These are phyloP conservation scores for Scolopax rusticola DNA, from an alignment of 2,797 vertebrate species.

Conservation along the genomic window DNA sequence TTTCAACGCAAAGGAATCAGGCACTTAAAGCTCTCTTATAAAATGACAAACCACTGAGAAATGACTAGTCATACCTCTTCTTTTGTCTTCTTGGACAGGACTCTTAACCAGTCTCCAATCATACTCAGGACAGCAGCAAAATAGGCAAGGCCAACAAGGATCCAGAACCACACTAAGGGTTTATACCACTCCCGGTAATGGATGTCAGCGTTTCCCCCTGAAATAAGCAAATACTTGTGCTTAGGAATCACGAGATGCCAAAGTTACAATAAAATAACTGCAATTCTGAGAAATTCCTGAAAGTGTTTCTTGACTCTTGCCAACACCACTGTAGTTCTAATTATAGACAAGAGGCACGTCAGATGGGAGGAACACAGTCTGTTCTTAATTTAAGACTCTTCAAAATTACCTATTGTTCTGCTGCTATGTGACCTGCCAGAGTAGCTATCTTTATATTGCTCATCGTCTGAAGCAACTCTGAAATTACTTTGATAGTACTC, in stretches of 20 bases:
- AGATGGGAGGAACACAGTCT: not conserved
- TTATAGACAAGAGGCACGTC: not conserved
- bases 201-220: constrained; percentile 91
- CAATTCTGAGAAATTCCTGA: not conserved
- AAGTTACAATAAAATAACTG: not conserved
- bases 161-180: constrained; percentile 99
- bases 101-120: constrained; percentile 98
- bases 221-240: constrained; percentile 40
- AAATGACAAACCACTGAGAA: not conserved
- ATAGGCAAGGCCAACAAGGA: constrained; percentile 96
- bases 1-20: not conserved
- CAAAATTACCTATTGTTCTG: not conserved
- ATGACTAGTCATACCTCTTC: constrained; percentile 88
- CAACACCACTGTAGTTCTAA: not conserved
- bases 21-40: not conserved
- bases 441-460: not conserved
- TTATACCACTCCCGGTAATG: constrained; percentile 96
- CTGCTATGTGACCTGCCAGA: not conserved
- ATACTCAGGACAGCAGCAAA: constrained; percentile 98
- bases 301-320: not conserved
- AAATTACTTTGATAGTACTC: not conserved
- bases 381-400: not conserved
- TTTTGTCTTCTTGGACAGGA: constrained; percentile 98
- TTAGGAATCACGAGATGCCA: not conserved
- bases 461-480: not conserved